These are phyloP conservation scores for Cheirogaleus medius DNA, from an alignment of 2,113 vertebrate species.

Conservation along the genomic window DNA sequence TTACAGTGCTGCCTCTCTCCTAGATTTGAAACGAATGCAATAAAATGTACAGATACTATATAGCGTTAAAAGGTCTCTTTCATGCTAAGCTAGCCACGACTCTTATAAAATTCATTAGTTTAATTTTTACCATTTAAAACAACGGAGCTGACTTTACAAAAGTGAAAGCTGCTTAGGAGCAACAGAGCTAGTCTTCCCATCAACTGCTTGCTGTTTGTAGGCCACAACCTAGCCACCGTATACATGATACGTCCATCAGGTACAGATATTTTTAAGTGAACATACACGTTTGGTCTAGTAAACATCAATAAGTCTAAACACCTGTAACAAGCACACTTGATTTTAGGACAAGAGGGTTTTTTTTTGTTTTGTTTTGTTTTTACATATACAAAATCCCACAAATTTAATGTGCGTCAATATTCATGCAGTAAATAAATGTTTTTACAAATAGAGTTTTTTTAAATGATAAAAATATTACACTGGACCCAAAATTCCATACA, in stretches of 20 bases:
- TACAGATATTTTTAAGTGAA: constrained; percentile 83
- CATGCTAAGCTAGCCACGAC: constrained; percentile 81
- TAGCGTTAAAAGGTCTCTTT: constrained; percentile 83
- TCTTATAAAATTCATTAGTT: constrained; percentile 83
- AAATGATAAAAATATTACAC: constrained; percentile 89
- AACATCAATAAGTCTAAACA: constrained; percentile 86
- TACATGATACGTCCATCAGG: constrained; percentile 83
- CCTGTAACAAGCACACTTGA: constrained; percentile 86
- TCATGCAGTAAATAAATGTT: constrained; percentile 90
- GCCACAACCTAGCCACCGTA: constrained; percentile 78
- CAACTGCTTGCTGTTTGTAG: constrained; percentile 81
- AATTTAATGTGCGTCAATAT: constrained; percentile 86
- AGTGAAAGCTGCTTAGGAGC: constrained; percentile 85
- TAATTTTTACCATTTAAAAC: constrained; percentile 84
- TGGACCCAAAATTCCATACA: constrained; percentile 84
- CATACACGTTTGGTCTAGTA: constrained; percentile 88
- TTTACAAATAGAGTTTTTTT: constrained; percentile 86
- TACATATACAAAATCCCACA: constrained; percentile 89
- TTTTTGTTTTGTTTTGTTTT: constrained; percentile 34
- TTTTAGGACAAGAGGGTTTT: constrained; percentile 85
- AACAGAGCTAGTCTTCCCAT: constrained; percentile 81
- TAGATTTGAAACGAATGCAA: constrained; percentile 84
- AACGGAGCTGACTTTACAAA: constrained; percentile 85
- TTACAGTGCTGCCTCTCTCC: constrained; percentile 85
- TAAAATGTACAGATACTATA: constrained; percentile 83